These are phyloP conservation scores for Bibio marci DNA, from an alignment of 2,888 invertebrate species.

Conservation along the genomic window DNA sequence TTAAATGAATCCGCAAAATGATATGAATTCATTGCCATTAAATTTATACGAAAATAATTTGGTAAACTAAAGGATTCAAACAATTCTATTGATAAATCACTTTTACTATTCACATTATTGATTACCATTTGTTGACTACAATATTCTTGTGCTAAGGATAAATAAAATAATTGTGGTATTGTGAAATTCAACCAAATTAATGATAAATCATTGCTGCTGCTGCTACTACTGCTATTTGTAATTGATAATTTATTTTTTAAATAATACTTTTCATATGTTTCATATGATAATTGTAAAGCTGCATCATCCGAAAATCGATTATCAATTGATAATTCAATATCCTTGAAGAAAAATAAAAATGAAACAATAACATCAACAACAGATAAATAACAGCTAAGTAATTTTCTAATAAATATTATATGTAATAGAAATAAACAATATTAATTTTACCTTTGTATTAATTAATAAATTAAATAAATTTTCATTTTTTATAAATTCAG, in stretches of 20 bases:
- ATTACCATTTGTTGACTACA: too few relatives aligned
- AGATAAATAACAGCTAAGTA: too few relatives aligned
- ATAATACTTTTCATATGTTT: background rate
- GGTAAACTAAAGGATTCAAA: background rate
- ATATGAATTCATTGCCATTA: constrained; percentile 1
- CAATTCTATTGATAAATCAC: background rate
- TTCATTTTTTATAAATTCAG: background rate
- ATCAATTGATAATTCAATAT: background rate
- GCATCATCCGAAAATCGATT: constrained; percentile 1
- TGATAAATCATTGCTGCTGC: background rate
- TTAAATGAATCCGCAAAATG: background rate
- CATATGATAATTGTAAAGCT: background rate
- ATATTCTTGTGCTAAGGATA: background rate
- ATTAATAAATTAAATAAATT: background rate
- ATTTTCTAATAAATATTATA: too few relatives aligned
- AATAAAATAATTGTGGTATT: background rate
- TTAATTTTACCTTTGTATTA: background rate
- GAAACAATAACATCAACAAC: too few relatives aligned
- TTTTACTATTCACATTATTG: too few relatives aligned
- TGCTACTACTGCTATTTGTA: too few relatives aligned
- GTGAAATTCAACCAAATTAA: constrained; percentile 1
- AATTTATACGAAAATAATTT: constrained; percentile 4
- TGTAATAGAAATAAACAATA: too few relatives aligned
- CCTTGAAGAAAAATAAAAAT: background rate
- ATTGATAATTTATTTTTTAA: too few relatives aligned